Percentiles rank a stretch among this genome's conserved stretches.
These are phyloP conservation scores for Eclectus roratus DNA, from an alignment of 2,113 vertebrate genomes.

Conservation along the genomic window DNA sequence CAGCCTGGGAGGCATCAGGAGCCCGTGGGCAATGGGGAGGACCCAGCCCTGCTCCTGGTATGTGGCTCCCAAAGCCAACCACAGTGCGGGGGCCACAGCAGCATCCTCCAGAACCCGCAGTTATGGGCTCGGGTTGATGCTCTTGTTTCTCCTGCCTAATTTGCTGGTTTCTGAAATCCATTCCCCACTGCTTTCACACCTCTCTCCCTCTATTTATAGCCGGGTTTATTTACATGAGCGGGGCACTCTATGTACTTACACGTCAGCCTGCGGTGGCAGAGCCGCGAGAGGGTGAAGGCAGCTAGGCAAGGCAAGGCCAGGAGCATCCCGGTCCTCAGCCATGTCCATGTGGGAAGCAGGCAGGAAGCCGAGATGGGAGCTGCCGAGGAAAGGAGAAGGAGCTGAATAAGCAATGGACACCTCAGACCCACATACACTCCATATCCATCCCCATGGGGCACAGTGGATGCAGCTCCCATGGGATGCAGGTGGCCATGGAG, in stretches of 20 bases:
- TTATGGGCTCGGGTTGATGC: conserved; percentile 28
- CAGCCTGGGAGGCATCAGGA: neutral
- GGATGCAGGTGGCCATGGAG: neutral
- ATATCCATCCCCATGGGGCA: fast-evolving
- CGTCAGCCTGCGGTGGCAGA: conserved; percentile 6
- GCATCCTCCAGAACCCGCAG: conserved; percentile 1
- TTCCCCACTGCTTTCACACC: conserved; percentile 69
- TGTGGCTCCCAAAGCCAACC: fast-evolving
- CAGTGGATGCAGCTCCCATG: fast-evolving
- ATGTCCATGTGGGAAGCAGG: neutral
- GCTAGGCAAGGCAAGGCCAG: neutral
- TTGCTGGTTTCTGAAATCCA: conserved; percentile 54
- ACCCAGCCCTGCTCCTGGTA: neutral
- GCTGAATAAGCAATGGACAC: fast-evolving
- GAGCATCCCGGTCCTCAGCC: neutral
- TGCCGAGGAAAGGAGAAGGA: fast-evolving
- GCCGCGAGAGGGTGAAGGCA: neutral
- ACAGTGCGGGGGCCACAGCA: neutral
- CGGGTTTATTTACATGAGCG: conserved; percentile 43
- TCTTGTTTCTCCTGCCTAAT: conserved; percentile 66
- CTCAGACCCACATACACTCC: fast-evolving
- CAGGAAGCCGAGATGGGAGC: fast-evolving
- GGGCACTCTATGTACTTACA: conserved; percentile 42
- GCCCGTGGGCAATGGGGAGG: fast-evolving
- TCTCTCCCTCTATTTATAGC: conserved; percentile 70